Base-by-base conservation (phyloP, 2,888 invertebrate genomes). In the Lymantria monacha region DNA sequence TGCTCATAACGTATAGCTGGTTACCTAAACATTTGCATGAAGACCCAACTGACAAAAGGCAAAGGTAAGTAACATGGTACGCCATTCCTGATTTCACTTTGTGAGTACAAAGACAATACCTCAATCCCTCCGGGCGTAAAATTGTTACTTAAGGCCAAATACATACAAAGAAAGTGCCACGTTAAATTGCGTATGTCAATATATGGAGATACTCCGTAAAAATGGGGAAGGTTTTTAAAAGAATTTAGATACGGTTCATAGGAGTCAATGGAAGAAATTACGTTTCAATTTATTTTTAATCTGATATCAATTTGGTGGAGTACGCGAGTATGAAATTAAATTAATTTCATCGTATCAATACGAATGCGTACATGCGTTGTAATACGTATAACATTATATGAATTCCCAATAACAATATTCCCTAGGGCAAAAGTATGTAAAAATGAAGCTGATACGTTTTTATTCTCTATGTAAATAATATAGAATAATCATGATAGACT, bases 161-260 rank as follows among this genome's bases (percentile, higher is more conserved):
- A 60, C 43, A 51, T 42, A 56, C 53, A 58, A 53, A 56, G 53
- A 60, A 63, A 56, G 46, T 54, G 51, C 44, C 58, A 66, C 51
- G 57, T 60, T 52, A 51, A 51, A 63, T 66, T 59, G 63, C 55
- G 38, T 58, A 60, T 56, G 49, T 60, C 60, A 69, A 63, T 63
- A 54, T 66, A 66, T 57, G 46, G 51, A 48, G 48, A 44, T 55
- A 48, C 40, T 1, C 33, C 42, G 49, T 46, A 47, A 51, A 42
- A 47, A 46, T 43, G 30, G 30, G 30, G 45, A 33, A 9, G 42
- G 46, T 46, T 40, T 42, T 54, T 53, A 44, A 42, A 48, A 13
- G 41, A 48, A 42, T 43, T 22, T 11, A 40, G 30, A 44, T n/a
- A 42, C 15, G 40, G 12, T 42, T 47, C 12, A n/a, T 9, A 31